Evolutionary conservation across 2,888 invertebrate genomes (phyloP), one percentile per base, ranked within the genome.

Genomic region (Anodontia alba): DNA sequence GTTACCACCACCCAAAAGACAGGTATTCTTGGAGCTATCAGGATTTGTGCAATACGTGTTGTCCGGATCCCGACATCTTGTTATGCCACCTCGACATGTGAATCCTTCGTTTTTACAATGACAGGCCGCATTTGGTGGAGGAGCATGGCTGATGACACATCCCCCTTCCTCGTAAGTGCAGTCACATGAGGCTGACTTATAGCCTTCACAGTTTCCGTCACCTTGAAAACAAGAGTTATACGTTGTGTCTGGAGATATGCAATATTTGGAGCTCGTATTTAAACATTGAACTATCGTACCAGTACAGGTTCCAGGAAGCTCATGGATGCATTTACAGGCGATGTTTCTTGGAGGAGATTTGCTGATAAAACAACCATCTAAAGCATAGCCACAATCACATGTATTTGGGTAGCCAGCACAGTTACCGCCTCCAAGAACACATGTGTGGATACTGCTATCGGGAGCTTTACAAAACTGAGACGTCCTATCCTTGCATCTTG

Each of bases 201-300:
- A 75, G 2, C 75, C 75, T 75, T 68, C 75, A 38, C 75, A 75
- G 20, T 75, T 68, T 20, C 75, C 75, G 23, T 70, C 29, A 5
- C 75, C 75, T 68, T 46, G 68, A 1, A 75, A 31, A 42, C 75
- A 75, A 12, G 75, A 51, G 51, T 68, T 26, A 26, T 51, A 0
- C 7, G 75, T 68, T 0, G 23, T 8, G 17, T 75, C 75, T 2
- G 75, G 75, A 12, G 7, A 29, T 42, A 15, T n/a, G 46, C 75
- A 75, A 26, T 68, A 75, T 0, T 38, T 10, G 26, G 75, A 75
- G 31, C 36, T 20, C 5, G 46, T 23, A 20, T 75, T 46, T 23
- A 38, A 23, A 42, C 75, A 75, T 10, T 38, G 12, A 10, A 49
- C 36, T 10, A 75, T 29, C 12, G 31, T n/a, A 10, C 75, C 75